Evolutionary conservation across 2,113 vertebrate genomes (phyloP).

Genomic region (Albula glossodonta): DNA sequence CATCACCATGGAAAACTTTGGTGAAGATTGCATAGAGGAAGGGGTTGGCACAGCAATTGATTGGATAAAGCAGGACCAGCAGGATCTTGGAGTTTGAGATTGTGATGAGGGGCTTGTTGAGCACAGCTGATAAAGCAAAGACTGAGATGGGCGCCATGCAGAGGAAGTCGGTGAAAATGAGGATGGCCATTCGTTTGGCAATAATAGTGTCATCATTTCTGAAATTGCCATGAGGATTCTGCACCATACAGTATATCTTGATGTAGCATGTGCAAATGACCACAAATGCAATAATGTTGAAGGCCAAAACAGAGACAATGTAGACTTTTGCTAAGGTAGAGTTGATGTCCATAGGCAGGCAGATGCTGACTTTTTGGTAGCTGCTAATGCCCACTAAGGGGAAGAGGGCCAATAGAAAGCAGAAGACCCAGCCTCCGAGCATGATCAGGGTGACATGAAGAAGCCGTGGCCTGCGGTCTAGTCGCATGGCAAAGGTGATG

Average conservation of each 20-base stretch:
- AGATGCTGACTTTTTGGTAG: constrained; percentile 96
- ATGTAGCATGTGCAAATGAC: constrained; percentile 90
- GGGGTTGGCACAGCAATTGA: constrained; percentile 97
- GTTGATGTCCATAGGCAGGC: constrained; percentile 93
- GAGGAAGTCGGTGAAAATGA: constrained; percentile 95
- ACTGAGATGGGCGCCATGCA: constrained; percentile 98
- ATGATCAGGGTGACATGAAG: constrained; percentile 80
- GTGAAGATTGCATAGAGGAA: constrained; percentile 97
- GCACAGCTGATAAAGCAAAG: constrained; percentile 89
- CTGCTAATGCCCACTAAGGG: constrained; percentile 90
- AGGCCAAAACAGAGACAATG: constrained; percentile 78
- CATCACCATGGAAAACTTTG: constrained; percentile 88
- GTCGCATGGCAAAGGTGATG: constrained; percentile 90
- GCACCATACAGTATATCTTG: constrained; percentile 87
- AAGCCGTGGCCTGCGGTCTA: constrained; percentile 86
- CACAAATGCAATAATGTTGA: constrained; percentile 89
- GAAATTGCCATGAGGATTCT: constrained; percentile 86
- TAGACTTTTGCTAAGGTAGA: constrained; percentile 80
- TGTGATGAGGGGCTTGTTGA: constrained; percentile 91
- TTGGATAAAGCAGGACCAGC: constrained; percentile 92
- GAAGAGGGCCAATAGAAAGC: constrained; percentile 82
- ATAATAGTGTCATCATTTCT: constrained; percentile 91
- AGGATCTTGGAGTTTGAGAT: constrained; percentile 96
- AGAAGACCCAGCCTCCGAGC: constrained; percentile 87
- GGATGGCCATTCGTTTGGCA: constrained; percentile 92